Conservation (phyloP, 1,140 invertebrate species). For the Zelostemma sp. region DNA sequence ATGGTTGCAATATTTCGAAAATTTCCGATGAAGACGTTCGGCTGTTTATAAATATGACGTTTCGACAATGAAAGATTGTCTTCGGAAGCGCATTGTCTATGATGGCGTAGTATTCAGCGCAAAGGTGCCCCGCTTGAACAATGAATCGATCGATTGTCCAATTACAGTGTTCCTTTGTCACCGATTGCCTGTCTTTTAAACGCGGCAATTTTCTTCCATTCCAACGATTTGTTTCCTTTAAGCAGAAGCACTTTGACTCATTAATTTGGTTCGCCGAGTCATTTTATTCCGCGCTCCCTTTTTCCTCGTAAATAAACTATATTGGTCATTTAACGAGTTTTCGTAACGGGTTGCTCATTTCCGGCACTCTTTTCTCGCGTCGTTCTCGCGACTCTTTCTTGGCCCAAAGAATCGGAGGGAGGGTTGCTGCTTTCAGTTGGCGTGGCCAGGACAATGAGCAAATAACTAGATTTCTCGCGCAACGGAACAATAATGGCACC, state of each 20-base stretch:
- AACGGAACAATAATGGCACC: slow-evolving; percentile 66
- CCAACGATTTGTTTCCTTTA: slow-evolving; percentile 22
- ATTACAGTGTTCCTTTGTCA: slow-evolving; percentile 28
- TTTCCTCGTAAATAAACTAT: slow-evolving; percentile 30
- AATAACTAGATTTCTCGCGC: slow-evolving; percentile 67
- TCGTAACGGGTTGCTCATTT: slow-evolving; percentile 37
- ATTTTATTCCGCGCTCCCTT: slow-evolving; percentile 18
- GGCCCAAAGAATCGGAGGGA: slow-evolving; percentile 19
- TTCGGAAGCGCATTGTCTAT: not conserved
- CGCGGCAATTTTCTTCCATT: slow-evolving; percentile 11
- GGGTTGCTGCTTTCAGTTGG: slow-evolving; percentile 30
- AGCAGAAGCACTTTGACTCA: slow-evolving; percentile 25
- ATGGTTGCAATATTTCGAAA: no score
- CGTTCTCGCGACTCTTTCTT: slow-evolving; percentile 10
- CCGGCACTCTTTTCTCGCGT: slow-evolving; percentile 24
- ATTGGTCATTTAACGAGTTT: slow-evolving; percentile 34
- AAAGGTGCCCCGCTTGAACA: slow-evolving; percentile 1
- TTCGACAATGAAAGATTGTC: no score
- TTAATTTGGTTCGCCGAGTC: slow-evolving; percentile 28
- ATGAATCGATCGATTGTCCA: slow-evolving; percentile 23
- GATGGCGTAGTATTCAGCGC: not conserved
- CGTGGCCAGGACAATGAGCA: slow-evolving; percentile 56
- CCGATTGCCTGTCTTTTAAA: slow-evolving; percentile 10
- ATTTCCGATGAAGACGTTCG: no score
- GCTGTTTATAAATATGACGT: no score